Evolutionary conservation across 2,888 invertebrate genomes (phyloP).

Genomic region (Ceraclea dissimilis): DNA sequence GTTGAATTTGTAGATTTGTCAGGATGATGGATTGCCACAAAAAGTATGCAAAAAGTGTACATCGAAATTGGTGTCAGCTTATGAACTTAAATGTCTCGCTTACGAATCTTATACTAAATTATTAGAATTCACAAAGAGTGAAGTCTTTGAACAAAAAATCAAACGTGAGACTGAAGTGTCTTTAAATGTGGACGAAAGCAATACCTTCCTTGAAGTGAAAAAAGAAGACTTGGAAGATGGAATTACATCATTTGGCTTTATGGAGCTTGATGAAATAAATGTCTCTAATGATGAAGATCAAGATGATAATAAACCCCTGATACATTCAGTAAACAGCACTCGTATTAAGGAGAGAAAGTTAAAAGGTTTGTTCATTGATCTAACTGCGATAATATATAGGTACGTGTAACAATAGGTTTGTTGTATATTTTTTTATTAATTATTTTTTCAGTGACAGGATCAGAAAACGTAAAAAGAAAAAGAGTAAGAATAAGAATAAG

Average conservation of each 20-base stretch:
- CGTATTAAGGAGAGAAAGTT: not conserved
- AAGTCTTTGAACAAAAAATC: not conserved
- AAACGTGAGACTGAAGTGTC: not conserved
- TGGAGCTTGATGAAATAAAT: too few relatives aligned
- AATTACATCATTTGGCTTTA: too few relatives aligned
- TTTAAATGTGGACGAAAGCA: not conserved
- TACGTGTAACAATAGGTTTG: too few relatives aligned
- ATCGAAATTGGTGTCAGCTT: slow-evolving; percentile 14
- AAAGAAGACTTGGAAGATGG: not conserved
- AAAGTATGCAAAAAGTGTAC: slow-evolving; percentile 19
- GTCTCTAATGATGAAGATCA: too few relatives aligned
- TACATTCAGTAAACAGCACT: too few relatives aligned
- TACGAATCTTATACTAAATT: slow-evolving; percentile 8
- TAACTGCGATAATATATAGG: too few relatives aligned
- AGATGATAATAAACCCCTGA: too few relatives aligned
- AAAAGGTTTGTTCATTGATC: too few relatives aligned
- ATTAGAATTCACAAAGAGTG: not conserved
- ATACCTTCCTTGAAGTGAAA: not conserved
- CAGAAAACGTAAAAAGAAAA: too few relatives aligned
- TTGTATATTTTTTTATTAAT: too few relatives aligned
- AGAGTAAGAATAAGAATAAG: not conserved
- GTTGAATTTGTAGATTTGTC: slow-evolving; percentile 12
- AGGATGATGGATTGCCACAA: slow-evolving; percentile 13
- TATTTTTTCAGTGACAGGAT: too few relatives aligned
- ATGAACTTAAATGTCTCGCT: slow-evolving; percentile 14